Base-by-base conservation (phyloP, 2,797 vertebrate genomes). In the Thamnophis elegans region DNA sequence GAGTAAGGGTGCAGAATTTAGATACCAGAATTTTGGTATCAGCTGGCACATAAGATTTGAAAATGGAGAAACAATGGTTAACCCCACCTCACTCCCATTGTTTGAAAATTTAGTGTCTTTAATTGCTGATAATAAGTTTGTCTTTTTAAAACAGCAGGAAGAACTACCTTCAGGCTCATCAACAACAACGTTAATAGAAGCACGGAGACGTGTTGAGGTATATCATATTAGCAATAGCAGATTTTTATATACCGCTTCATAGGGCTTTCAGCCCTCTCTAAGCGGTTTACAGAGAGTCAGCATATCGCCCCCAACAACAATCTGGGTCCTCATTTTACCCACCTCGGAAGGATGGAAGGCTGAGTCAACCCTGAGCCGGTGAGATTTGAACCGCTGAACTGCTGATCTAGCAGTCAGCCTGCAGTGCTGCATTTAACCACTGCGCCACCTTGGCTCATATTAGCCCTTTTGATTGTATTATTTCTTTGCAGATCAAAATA, bases 171-270 rank as follows among this genome's bases (percentile, higher is more conserved):
- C 18, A 8, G 14, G 14, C 36, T 32, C 65, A 68, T 68, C 65
- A 73, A 73, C 65, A 68, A 68, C 65, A 73, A 73, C 65, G 0
- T 0, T 92, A n/a, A 9, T 58, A 4, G 12, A 95, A 53, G 86
- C 95, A 54, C 36, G 65, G n/a, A 73, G 65, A 9, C n/a, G 6
- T 36, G 36, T 73, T 36, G 68, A 94, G 96, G 95, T 96, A 93
- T 0, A 20, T 36, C 13, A 13, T 18, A 13, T 51, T 47, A 36
- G n/a, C 36, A n/a, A n/a, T n/a, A n/a, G n/a, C n/a, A n/a, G n/a
- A n/a, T n/a, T n/a, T n/a, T n/a, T n/a, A n/a, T n/a, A n/a, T n/a
- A n/a, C n/a, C n/a, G n/a, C n/a, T n/a, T n/a, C n/a, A n/a, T n/a
- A n/a, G n/a, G n/a, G n/a, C n/a, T n/a, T n/a, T n/a, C n/a, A n/a